These are phyloP conservation scores for Scophthalmus maximus DNA, from an alignment of 2,113 vertebrate genomes.

Conservation along the genomic window DNA sequence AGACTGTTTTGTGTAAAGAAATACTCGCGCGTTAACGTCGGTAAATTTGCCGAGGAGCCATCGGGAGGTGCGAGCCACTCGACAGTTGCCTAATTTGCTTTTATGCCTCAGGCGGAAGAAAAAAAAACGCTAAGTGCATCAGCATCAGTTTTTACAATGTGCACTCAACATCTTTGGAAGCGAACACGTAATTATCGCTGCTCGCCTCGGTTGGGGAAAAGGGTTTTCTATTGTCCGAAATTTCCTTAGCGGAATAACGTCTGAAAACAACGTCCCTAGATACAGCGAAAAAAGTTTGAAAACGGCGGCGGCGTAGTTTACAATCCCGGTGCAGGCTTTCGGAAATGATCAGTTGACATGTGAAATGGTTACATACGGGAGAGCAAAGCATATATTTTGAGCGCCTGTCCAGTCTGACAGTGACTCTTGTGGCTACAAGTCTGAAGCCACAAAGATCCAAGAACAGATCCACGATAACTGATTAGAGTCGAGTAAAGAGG, in stretches of 20 bases:
- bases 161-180: not conserved
- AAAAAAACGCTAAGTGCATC: too few species aligned
- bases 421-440: not conserved
- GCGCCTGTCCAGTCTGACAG: not conserved
- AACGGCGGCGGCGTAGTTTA: not conserved
- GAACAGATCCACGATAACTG: constrained; percentile 8
- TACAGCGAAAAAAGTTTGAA: not conserved
- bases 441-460: constrained; percentile 15
- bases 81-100: not conserved
- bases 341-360: too few species aligned
- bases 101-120: not conserved
- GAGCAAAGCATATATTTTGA: not conserved
- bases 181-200: not conserved
- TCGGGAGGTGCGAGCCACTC: not conserved
- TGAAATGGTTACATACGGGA: not conserved
- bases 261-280: not conserved
- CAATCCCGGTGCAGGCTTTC: too few species aligned
- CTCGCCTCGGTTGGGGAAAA: not conserved
- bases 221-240: not conserved
- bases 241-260: not conserved
- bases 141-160: too few species aligned
- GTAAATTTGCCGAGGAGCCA: not conserved
- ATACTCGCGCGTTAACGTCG: not conserved
- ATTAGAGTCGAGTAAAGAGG: constrained; percentile 8
- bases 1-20: too few species aligned